These are phyloP conservation scores for Lasioglossum oenotherae DNA, from an alignment of 2,888 invertebrate genomes.

Conservation along the genomic window DNA sequence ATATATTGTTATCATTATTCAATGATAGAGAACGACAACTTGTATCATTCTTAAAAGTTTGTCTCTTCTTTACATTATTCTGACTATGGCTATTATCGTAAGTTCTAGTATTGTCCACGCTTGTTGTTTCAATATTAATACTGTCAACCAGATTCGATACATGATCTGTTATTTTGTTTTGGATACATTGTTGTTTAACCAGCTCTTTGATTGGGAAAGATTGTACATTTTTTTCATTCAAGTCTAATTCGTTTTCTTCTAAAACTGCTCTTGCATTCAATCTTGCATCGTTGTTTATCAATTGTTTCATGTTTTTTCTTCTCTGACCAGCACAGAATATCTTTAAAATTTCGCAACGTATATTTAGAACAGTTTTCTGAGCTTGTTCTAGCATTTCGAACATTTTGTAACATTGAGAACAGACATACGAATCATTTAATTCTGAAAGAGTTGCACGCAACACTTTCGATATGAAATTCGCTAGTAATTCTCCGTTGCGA, in stretches of 20 bases:
- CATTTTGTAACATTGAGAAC: slow-evolving; percentile 75
- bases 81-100: background rate
- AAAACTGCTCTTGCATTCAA: slow-evolving; percentile 14
- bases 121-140: slow-evolving; percentile 27
- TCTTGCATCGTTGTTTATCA: slow-evolving; percentile 3
- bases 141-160: slow-evolving; percentile 14
- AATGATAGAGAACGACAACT: slow-evolving; percentile 17
- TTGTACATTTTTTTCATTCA: slow-evolving; percentile 6
- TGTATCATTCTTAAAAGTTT: slow-evolving; percentile 31
- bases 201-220: background rate
- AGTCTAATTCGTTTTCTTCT: slow-evolving; percentile 13
- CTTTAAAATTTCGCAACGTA: slow-evolving; percentile 75
- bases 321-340: slow-evolving; percentile 65
- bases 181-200: slow-evolving; percentile 30
- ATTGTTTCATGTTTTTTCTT: slow-evolving; percentile 34
- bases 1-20: slow-evolving; percentile 21
- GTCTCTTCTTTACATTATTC: slow-evolving; percentile 12
- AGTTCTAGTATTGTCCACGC: slow-evolving; percentile 19
- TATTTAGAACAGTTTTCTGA: slow-evolving; percentile 73
- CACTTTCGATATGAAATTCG: slow-evolving; percentile 70
- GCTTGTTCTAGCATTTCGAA: slow-evolving; percentile 78
- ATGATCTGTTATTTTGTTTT: slow-evolving; percentile 30
- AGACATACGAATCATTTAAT: slow-evolving; percentile 71
- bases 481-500: slow-evolving; percentile 71
- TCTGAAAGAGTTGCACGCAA: slow-evolving; percentile 64